Evolutionary conservation across 2,888 invertebrate species (phyloP).

Genomic region (Chalcosyrphus nemorum): DNA sequence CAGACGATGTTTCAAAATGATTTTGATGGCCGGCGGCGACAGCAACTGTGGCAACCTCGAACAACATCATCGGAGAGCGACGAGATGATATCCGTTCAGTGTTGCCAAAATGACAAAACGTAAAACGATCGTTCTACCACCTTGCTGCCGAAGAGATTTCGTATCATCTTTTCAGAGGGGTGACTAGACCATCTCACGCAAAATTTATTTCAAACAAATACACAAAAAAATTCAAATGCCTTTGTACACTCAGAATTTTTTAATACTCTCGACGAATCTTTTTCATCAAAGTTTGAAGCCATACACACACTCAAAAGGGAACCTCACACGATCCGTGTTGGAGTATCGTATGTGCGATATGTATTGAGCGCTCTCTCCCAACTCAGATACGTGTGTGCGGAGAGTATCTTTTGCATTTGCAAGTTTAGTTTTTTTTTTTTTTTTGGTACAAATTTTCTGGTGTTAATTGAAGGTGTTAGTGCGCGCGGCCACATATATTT

Average conservation of each 20-base stretch:
- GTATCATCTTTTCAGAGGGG: slow-evolving; percentile 77
- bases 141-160: slow-evolving; percentile 65
- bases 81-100: slow-evolving; percentile 65
- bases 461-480: slow-evolving; percentile 38
- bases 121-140: slow-evolving; percentile 73
- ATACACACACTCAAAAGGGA: neutral
- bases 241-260: slow-evolving; percentile 1
- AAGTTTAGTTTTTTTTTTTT: slow-evolving; percentile 13
- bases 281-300: slow-evolving; percentile 40
- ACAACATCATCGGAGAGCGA: slow-evolving; percentile 31
- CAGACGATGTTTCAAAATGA: slow-evolving; percentile 47
- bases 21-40: slow-evolving; percentile 53
- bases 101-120: slow-evolving; percentile 68
- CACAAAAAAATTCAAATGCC: slow-evolving; percentile 6
- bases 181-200: slow-evolving; percentile 76
- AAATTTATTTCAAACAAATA: slow-evolving; percentile 59
- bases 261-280: slow-evolving; percentile 36
- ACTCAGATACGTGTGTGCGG: slow-evolving; percentile 20
- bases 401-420: slow-evolving; percentile 56
- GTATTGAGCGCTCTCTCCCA: neutral
- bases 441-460: slow-evolving; percentile 37
- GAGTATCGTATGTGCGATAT: slow-evolving; percentile 14
- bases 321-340: slow-evolving; percentile 37
- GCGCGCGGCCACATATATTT: slow-evolving; percentile 38
- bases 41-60: slow-evolving; percentile 58